A percentile compares a stretch with the other conserved stretches of the same genome.
Conservation (phyloP, 1,140 invertebrate genomes). For the Chionoecetes opilio region DNA sequence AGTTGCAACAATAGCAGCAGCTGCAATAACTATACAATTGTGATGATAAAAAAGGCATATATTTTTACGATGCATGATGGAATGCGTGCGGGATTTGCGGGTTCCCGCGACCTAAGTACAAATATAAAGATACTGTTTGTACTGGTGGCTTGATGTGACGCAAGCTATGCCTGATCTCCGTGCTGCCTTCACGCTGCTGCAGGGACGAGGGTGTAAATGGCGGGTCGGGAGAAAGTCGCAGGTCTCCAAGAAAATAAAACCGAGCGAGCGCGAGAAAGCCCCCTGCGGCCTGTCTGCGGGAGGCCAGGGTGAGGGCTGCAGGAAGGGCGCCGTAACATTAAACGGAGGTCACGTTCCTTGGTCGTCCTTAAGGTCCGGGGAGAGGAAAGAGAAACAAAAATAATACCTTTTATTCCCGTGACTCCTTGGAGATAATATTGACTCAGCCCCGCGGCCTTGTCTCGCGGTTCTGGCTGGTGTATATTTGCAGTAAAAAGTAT, state of each 20-base stretch:
- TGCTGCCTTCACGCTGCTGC: neutral
- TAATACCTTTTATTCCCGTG: neutral
- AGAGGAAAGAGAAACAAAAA: neutral
- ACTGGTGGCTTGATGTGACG: no score
- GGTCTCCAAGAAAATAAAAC: neutral
- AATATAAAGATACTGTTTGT: no score
- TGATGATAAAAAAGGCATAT: no score
- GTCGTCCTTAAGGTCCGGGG: neutral
- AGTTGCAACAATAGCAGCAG: no score
- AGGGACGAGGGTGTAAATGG: neutral
- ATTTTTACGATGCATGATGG: no score
- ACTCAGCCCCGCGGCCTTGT: neutral
- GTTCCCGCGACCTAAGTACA: no score
- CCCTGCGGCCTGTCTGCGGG: neutral
- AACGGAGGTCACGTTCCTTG: slow-evolving; percentile 5
- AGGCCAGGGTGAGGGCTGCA: neutral
- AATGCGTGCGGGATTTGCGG: no score
- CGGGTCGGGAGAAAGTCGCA: neutral
- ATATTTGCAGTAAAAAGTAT: neutral
- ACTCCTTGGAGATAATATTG: neutral
- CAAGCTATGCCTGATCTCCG: no score
- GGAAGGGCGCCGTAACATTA: slow-evolving; percentile 17
- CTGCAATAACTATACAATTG: no score
- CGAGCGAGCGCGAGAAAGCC: neutral
- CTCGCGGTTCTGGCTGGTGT: neutral